phyloP scores from a whole-genome alignment of 2,797 vertebrate species.

The Hylomyscus alleni region DNA sequence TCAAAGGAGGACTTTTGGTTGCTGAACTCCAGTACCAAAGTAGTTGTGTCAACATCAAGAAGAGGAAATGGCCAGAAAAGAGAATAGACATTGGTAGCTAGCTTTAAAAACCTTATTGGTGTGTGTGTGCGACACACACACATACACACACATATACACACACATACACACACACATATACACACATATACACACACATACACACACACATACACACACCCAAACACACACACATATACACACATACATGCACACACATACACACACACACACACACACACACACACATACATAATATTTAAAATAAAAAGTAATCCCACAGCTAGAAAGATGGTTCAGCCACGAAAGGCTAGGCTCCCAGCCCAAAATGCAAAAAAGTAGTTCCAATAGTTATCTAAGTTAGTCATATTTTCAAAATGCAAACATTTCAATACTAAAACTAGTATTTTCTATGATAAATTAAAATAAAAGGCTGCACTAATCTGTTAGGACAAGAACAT shows the following conservation, averaged over 20 bases:
- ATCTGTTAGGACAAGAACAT: too few species aligned
- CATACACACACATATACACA: too few species aligned
- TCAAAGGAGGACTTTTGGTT: neutral
- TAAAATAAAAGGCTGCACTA: neutral
- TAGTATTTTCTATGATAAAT: neutral
- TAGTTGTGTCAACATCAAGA: neutral
- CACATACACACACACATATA: too few species aligned
- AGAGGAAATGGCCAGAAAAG: neutral
- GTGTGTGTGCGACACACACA: too few species aligned
- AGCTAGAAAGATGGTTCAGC: neutral
- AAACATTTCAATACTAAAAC: slow-evolving; percentile 22
- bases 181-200: too few species aligned
- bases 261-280: too few species aligned
- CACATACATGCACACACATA: neutral
- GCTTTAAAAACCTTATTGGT: too few species aligned
- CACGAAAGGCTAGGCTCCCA: neutral
- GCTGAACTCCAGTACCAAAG: neutral
- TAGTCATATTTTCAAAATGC: slow-evolving; percentile 13
- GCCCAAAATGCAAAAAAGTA: neutral
- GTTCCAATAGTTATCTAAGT: slow-evolving; percentile 29
- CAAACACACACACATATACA: too few species aligned
- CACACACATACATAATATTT: neutral
- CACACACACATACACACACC: too few species aligned
- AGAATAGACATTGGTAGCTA: neutral
- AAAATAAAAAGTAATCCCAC: slow-evolving; percentile 47